phyloP scores from a whole-genome alignment of 1,140 invertebrate genomes.

The Oreohelix idahoensis region DNA sequence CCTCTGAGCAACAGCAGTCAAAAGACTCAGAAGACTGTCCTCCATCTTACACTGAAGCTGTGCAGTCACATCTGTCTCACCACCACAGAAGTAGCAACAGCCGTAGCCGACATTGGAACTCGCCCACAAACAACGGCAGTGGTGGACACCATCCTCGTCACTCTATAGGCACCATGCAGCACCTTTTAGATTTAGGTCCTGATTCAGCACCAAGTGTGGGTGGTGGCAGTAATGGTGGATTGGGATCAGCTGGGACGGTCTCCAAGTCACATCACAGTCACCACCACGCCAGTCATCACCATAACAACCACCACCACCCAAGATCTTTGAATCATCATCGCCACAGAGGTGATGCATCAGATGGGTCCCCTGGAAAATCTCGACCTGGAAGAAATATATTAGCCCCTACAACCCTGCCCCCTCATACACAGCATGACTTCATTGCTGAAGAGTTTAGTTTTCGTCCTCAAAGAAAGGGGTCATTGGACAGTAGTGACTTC shows the following conservation, averaged over 20 bases:
- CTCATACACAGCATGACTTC: not conserved
- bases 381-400: slow-evolving; percentile 35
- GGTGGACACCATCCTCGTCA: slow-evolving; percentile 23
- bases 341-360: not conserved
- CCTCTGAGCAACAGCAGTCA: slow-evolving; percentile 7
- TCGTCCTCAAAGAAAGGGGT: slow-evolving; percentile 30
- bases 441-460: slow-evolving; percentile 12
- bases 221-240: not conserved
- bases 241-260: not conserved
- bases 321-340: slow-evolving; percentile 32
- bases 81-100: slow-evolving; percentile 21
- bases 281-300: slow-evolving; percentile 39
- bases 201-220: slow-evolving; percentile 14
- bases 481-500: slow-evolving; percentile 31
- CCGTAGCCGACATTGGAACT: slow-evolving; percentile 20
- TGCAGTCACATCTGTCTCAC: slow-evolving; percentile 49
- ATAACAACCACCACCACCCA: slow-evolving; percentile 37
- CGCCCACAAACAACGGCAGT: slow-evolving; percentile 9
- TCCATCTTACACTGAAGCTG: slow-evolving; percentile 67
- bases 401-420: not conserved
- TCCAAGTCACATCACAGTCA: slow-evolving; percentile 37
- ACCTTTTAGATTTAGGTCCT: slow-evolving; percentile 44
- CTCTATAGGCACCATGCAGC: slow-evolving; percentile 22
- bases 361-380: slow-evolving; percentile 34
- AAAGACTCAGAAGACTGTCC: slow-evolving; percentile 59